phyloP scores from a whole-genome alignment of 2,113 vertebrate genomes.

The Balaenoptera acutorostrata region DNA sequence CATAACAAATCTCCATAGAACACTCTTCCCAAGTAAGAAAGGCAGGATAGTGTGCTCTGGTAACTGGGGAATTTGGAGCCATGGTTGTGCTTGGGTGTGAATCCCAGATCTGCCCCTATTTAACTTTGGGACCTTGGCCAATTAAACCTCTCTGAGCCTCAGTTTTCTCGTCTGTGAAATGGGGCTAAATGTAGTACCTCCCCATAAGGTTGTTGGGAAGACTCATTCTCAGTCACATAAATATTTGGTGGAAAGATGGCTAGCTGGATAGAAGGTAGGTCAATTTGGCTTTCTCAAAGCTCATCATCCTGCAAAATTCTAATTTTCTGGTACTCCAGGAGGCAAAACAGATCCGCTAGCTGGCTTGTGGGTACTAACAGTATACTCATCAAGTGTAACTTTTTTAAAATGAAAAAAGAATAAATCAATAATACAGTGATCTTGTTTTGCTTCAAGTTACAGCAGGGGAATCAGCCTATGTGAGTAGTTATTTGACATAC shows the following conservation, averaged over 20 bases:
- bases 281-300: background rate
- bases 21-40: background rate
- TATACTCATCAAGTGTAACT: background rate
- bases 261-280: background rate
- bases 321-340: background rate
- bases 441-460: background rate
- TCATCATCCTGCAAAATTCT: background rate
- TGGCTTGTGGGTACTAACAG: background rate
- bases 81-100: background rate
- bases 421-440: background rate
- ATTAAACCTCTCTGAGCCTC: background rate
- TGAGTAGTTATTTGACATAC: conserved; percentile 34
- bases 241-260: background rate
- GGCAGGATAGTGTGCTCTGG: background rate
- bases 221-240: background rate
- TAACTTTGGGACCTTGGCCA: background rate
- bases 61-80: background rate
- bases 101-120: background rate
- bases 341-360: background rate
- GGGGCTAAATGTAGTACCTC: background rate
- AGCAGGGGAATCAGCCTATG: background rate
- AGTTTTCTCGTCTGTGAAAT: background rate
- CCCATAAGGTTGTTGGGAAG: background rate
- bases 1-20: background rate
- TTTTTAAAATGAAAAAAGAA: background rate